phyloP scores from a whole-genome alignment of 2,797 vertebrate species.

The Anabas testudineus region DNA sequence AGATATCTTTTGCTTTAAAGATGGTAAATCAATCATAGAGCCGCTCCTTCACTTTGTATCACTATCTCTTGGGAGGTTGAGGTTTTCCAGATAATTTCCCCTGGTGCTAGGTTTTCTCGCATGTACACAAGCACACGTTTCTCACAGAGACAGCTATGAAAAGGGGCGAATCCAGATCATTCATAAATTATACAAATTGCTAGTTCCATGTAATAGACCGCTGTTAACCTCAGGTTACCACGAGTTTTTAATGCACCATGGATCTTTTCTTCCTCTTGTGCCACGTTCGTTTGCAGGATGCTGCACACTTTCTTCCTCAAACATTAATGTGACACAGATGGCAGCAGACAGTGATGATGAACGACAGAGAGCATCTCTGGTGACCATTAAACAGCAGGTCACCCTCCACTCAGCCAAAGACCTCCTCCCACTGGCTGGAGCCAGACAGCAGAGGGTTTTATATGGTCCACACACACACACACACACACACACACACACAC shows the following conservation, averaged over 20 bases:
- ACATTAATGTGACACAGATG: slow-evolving; percentile 60
- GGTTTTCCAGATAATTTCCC: slow-evolving; percentile 41
- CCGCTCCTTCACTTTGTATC: slow-evolving; percentile 32
- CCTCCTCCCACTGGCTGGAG: neutral
- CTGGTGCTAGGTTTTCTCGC: slow-evolving; percentile 3
- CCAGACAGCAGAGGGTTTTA: slow-evolving; percentile 17
- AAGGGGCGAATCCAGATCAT: slow-evolving; percentile 26
- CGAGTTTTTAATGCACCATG: neutral
- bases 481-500: slow-evolving; percentile 3
- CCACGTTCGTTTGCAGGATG: slow-evolving; percentile 34
- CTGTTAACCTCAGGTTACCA: neutral
- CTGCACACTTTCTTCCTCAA: slow-evolving; percentile 48
- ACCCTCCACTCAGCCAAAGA: slow-evolving; percentile 27
- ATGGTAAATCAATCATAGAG: slow-evolving; percentile 27
- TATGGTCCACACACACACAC: slow-evolving; percentile 13
- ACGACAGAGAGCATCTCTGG: slow-evolving; percentile 39
- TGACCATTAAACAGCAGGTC: slow-evolving; percentile 54
- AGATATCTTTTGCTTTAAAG: slow-evolving; percentile 16
- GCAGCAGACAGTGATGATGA: slow-evolving; percentile 42
- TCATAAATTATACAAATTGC: slow-evolving; percentile 36
- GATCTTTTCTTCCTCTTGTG: neutral
- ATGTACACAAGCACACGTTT: neutral
- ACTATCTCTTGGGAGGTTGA: slow-evolving; percentile 29
- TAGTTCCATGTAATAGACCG: slow-evolving; percentile 26
- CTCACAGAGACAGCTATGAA: slow-evolving; percentile 13